Evolutionary conservation across 1,140 invertebrate genomes (phyloP), one percentile per base, ranked within the genome.

Genomic region (Aphaenogaster floridana): DNA sequence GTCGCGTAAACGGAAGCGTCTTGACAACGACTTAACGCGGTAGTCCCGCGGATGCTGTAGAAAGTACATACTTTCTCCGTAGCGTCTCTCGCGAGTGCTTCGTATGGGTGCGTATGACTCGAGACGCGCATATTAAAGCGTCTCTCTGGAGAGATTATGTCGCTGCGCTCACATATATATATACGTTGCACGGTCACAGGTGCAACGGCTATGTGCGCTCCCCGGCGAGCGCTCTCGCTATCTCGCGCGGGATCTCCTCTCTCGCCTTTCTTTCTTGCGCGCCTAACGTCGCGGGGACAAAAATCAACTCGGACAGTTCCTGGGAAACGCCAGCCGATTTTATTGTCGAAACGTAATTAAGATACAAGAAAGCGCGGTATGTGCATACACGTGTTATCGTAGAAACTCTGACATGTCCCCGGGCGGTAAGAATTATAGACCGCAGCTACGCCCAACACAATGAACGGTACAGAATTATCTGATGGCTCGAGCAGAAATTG

Each of bases 31-130:
- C 90, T 93, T 91, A 91, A 92, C 79, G 84, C 91, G 89, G 92
- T 90, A 93, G 92, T 76, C 52, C 59, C 84, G 78, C 69, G 83
- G 93, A 92, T 91, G 89, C 92, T 92, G 92, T 94, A 94, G 94
- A 94, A 94, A 94, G 94, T 93, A 90, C 86, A 92, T 91, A 93
- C 94, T 94, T 94, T 94, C 94, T 92, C 94, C 93, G 87, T 89
- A 86, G 90, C 90, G 90, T 92, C 93, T 92, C 91, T 92, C 87
- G 88, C 88, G 88, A 88, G 36, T 39, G 63, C 17, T 64, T 71
- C 88, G 90, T 89, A 78, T 85, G 91, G 90, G 88, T 88, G 89
- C 91, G 88, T 91, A 89, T 90, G 91, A 92, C 88, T 91, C 86
- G 74, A 86, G 89, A 88, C 88, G 63, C 71, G 86, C 85, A 71